Conservation (phyloP, 2,797 vertebrate genomes). For the Anolis apletophallus region DNA sequence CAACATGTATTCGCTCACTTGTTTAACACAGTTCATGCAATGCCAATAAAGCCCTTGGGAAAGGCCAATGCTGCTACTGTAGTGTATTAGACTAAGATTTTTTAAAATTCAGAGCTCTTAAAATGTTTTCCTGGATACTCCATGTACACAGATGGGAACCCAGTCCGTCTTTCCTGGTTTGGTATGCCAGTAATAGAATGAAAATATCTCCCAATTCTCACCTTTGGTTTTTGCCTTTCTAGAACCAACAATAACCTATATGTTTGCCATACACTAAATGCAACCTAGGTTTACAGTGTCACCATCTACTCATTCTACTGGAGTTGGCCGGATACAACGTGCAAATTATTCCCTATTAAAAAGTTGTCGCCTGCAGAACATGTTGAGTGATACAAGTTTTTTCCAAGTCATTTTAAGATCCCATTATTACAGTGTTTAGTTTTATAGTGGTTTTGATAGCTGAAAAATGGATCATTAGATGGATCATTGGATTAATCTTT, state of each 20-base stretch:
- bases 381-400: too few species aligned
- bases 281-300: background rate
- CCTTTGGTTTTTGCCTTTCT: background rate
- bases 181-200: background rate
- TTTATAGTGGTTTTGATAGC: background rate
- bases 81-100: background rate
- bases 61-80: background rate
- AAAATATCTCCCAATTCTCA: background rate
- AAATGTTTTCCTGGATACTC: background rate
- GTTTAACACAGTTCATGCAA: conserved; percentile 20
- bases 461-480: too few species aligned
- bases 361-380: background rate
- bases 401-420: background rate
- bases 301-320: background rate
- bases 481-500: too few species aligned
- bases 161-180: background rate
- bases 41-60: background rate
- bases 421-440: too few species aligned
- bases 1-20: background rate
- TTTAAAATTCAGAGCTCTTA: background rate
- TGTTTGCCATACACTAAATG: background rate
- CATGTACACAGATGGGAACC: background rate
- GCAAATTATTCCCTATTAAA: background rate
- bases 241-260: background rate
- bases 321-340: background rate